phyloP scores from a whole-genome alignment of 1,140 invertebrate species.

The Drosophila busckii region DNA sequence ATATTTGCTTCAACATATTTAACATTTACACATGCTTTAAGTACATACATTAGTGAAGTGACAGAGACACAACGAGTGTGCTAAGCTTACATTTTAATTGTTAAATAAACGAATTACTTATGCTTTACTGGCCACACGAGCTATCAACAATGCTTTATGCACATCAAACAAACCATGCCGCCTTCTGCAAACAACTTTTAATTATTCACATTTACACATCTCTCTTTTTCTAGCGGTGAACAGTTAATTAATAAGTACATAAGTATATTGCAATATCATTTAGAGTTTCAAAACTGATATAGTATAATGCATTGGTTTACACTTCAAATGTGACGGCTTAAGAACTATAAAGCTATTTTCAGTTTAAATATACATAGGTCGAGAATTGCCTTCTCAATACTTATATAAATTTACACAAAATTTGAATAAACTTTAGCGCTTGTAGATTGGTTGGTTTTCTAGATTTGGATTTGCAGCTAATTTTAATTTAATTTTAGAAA shows the following conservation, averaged over 20 bases:
- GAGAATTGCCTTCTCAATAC: constrained; percentile 57
- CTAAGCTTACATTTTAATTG: no score
- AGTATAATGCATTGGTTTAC: neutral
- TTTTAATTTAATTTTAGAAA: no score
- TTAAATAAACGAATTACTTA: no score
- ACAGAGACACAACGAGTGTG: constrained; percentile 6
- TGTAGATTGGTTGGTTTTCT: constrained; percentile 1
- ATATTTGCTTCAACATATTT: constrained; percentile 43
- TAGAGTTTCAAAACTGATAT: constrained; percentile 14
- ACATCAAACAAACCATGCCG: no score
- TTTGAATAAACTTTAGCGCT: constrained; percentile 32
- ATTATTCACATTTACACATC: no score
- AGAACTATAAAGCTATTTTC: constrained; percentile 77
- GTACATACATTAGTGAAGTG: constrained; percentile 20
- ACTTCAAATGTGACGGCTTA: constrained; percentile 50
- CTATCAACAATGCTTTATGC: no score
- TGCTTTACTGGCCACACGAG: no score
- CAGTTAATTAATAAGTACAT: no score
- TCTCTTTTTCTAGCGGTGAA: no score
- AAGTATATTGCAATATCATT: no score
- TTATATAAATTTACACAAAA: constrained; percentile 37
- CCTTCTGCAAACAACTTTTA: no score
- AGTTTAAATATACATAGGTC: constrained; percentile 56
- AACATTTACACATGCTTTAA: constrained; percentile 46
- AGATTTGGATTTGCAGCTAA: constrained; percentile 23